Base-by-base conservation (phyloP, 2,113 vertebrate genomes). In the Pseudopodoces humilis region DNA sequence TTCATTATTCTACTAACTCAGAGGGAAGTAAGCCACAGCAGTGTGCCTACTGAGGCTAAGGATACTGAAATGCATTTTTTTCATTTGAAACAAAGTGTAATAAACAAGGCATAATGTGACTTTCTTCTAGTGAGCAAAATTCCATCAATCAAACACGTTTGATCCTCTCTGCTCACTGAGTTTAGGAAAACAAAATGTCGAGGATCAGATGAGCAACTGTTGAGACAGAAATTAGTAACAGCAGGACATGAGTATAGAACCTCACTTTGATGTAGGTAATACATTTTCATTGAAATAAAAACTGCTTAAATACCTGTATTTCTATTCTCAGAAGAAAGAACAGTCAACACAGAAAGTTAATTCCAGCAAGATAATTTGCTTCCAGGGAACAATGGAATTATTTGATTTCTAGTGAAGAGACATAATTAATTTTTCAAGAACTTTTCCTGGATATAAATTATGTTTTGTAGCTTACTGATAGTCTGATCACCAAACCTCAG, bases 311-410 rank as follows among this genome's bases (percentile, higher is more conserved):
- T 63, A 68, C 14, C 46, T 35, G 46, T 60, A 63, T 94, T 93
- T 93, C 55, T 91, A 37, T 77, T 94, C 62, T 87, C 78, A 90
- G 69, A 75, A 90, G 60, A 93, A 89, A 84, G 71, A 92, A 50
- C 24, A 78, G n/a, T 77, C 88, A 92, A 92, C 69, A 91, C 20
- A 82, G 53, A 91, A 95, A 95, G 90, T 64, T 90, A 92, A 96
- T 91, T 91, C 62, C 65, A 91, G 65, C 13, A 90, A 75, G 44
- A 58, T 60, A 63, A 82, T 91, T 94, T 92, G 53, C 47, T 90
- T 91, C 23, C 37, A 90, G 76, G 59, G 82, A 84, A 82, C 52
- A 94, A 95, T 63, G 43, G 56, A 92, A 90, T 70, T 79, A 92
- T 59, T 96, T 68, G 89, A 70, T 83, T 94, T 84, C 60, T 76